Evolutionary conservation across 2,797 vertebrate species (phyloP).

Genomic region (Syngnathus acus): DNA sequence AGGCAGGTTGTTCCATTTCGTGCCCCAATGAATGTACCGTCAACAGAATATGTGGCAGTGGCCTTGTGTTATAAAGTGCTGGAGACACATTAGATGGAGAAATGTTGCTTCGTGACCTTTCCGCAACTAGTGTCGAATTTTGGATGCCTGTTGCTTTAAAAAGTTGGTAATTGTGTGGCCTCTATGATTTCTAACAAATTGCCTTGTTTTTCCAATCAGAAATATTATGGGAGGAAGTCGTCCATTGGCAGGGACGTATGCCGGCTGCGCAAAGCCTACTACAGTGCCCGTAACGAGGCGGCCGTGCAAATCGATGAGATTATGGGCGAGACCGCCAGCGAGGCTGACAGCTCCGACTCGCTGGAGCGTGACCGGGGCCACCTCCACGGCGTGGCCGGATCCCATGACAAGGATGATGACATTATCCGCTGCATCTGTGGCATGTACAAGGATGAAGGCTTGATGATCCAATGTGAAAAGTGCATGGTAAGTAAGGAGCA

Average conservation of each 20-base stretch:
- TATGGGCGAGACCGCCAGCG: constrained; percentile 91
- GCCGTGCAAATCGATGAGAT: constrained; percentile 96
- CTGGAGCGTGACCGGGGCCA: constrained; percentile 85
- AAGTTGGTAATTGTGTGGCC: neutral
- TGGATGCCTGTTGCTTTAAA: neutral
- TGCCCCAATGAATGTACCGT: neutral
- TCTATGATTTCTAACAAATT: neutral
- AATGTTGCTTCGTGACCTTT: neutral
- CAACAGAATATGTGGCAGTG: neutral
- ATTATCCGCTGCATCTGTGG: constrained; percentile 96
- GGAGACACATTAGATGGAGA: neutral
- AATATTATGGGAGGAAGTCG: constrained; percentile 93
- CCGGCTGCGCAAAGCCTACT: constrained; percentile 90
- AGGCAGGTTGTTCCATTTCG: constrained; percentile 54
- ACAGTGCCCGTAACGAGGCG: constrained; percentile 88
- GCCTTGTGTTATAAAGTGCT: constrained; percentile 4
- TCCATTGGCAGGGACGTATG: constrained; percentile 88
- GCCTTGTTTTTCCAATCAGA: constrained; percentile 58
- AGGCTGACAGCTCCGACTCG: constrained; percentile 94
- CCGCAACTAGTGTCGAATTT: neutral
- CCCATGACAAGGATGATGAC: constrained; percentile 88
- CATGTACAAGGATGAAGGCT: constrained; percentile 95
- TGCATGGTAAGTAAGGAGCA: constrained; percentile 82
- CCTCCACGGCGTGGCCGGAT: constrained; percentile 69
- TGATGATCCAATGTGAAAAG: constrained; percentile 98